phyloP scores from a whole-genome alignment of 2,888 invertebrate genomes.

The Drosophila vallismaia region DNA sequence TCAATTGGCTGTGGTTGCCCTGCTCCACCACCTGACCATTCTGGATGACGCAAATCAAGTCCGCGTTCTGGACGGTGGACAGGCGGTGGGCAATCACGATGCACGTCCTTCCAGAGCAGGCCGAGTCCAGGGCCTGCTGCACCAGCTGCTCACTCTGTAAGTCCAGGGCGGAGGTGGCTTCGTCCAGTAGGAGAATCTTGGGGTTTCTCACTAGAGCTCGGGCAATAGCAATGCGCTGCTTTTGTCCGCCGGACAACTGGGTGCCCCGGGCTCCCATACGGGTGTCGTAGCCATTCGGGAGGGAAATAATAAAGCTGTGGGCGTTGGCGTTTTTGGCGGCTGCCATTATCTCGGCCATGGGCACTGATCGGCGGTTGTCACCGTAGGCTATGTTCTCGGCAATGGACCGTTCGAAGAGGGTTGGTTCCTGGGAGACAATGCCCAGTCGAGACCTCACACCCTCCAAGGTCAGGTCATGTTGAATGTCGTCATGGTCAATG shows the following conservation, averaged over 20 bases:
- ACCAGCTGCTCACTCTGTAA: conserved; percentile 90
- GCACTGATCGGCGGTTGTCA: conserved; percentile 88
- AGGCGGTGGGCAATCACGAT: conserved; percentile 94
- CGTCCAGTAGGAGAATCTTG: conserved; percentile 89
- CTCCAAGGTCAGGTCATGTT: conserved; percentile 86
- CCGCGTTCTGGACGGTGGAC: conserved; percentile 92
- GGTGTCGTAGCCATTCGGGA: conserved; percentile 92
- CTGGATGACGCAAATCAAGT: conserved; percentile 93
- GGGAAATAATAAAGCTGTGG: conserved; percentile 89
- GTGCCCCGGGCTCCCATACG: conserved; percentile 90
- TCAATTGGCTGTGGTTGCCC: conserved; percentile 91
- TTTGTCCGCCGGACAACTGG: conserved; percentile 93
- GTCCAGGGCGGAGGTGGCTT: conserved; percentile 92
- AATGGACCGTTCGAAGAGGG: conserved; percentile 92
- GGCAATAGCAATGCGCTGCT: conserved; percentile 93
- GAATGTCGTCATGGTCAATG: conserved; percentile 86
- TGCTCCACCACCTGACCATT: conserved; percentile 90
- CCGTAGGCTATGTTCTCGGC: conserved; percentile 95
- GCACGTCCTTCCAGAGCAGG: conserved; percentile 92
- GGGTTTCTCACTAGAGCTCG: conserved; percentile 91
- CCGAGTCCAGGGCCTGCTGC: conserved; percentile 93
- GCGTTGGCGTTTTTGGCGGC: conserved; percentile 92
- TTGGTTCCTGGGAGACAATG: conserved; percentile 93
- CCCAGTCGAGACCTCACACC: conserved; percentile 90
- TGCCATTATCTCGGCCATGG: conserved; percentile 89